phyloP scores from a whole-genome alignment of 2,797 vertebrate species.

The Muraenolepis orangiensis region DNA sequence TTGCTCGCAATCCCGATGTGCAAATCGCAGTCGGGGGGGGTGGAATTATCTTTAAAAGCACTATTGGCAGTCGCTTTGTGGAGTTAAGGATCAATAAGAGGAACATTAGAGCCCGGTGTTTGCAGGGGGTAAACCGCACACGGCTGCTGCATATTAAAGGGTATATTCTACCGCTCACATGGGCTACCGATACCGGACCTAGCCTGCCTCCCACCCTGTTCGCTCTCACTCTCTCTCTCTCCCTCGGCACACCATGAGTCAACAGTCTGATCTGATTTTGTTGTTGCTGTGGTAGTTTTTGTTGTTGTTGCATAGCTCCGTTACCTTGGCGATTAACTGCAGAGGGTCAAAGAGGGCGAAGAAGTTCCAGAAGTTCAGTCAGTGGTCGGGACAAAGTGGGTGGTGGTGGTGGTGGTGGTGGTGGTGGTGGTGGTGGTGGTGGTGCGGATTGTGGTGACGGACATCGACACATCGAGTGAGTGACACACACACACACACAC shows the following conservation, averaged over 20 bases:
- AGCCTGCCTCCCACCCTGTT: conserved; percentile 20
- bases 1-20: background rate
- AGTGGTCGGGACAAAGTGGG: conserved; percentile 79
- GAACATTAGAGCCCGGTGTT: background rate
- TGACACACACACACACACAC: conserved; percentile 14
- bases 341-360: conserved; percentile 79
- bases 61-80: background rate
- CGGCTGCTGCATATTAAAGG: background rate
- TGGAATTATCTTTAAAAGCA: background rate
- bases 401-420: background rate
- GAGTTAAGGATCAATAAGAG: background rate
- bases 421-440: background rate
- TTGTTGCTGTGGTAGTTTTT: background rate
- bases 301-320: conserved; percentile 55
- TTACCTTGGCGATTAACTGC: conserved; percentile 82
- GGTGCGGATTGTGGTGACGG: conserved; percentile 73
- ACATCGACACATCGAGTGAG: conserved; percentile 79
- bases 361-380: conserved; percentile 80
- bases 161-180: background rate
- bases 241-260: conserved; percentile 53
- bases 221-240: conserved; percentile 26
- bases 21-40: background rate
- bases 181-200: conserved; percentile 7
- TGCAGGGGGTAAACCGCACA: background rate
- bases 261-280: background rate